Evolutionary conservation across 2,888 invertebrate genomes (phyloP).

Genomic region (Pristionchus exspectatus): DNA sequence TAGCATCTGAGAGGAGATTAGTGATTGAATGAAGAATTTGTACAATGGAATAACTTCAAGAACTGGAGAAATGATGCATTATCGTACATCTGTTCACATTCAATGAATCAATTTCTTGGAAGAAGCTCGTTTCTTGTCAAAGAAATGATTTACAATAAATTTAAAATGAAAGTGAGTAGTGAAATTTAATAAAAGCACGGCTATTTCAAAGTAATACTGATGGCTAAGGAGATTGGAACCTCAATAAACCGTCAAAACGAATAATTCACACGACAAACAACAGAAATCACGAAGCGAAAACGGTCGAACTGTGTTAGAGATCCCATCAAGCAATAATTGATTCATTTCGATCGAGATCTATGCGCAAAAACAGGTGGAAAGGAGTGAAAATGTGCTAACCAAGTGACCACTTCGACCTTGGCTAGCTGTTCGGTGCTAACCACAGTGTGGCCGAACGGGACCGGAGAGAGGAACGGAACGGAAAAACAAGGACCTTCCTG

Average conservation of each 20-base stretch:
- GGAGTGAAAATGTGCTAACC: background rate
- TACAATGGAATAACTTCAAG: background rate
- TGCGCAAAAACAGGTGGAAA: background rate
- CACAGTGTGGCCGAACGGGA: background rate
- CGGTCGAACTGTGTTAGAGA: background rate
- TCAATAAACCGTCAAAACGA: background rate
- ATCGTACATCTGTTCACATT: no score
- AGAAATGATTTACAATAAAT: no score
- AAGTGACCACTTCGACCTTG: slow-evolving; percentile 1
- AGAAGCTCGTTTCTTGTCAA: no score
- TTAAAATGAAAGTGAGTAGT: no score
- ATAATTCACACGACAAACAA: background rate
- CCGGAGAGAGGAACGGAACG: background rate
- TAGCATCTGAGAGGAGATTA: background rate
- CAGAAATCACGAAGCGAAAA: background rate
- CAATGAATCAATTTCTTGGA: no score
- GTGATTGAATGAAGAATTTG: background rate
- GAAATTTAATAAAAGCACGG: no score
- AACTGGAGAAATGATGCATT: background rate
- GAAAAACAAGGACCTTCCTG: background rate
- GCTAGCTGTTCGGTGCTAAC: slow-evolving; percentile 29
- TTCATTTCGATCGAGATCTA: background rate
- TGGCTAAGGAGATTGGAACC: no score
- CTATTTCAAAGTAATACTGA: no score
- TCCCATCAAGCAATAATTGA: background rate